These are phyloP conservation scores for Papilio glaucus DNA, from an alignment of 1,140 invertebrate species.

Conservation along the genomic window DNA sequence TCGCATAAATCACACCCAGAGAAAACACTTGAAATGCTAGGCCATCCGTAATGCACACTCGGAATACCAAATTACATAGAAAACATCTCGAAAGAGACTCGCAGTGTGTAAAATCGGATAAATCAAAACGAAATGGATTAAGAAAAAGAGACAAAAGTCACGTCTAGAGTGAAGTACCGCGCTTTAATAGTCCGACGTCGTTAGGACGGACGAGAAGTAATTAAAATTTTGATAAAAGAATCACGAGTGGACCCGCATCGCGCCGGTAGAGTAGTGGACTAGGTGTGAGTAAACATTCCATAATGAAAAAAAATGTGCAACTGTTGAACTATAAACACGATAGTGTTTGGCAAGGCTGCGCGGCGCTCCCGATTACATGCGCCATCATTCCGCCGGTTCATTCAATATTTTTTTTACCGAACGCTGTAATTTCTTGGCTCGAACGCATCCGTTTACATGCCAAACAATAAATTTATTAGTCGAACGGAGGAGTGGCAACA, in stretches of 20 bases:
- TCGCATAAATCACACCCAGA: constrained; percentile 60
- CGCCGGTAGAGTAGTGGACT: background rate
- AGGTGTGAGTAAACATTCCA: constrained; percentile 64
- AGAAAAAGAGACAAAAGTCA: constrained; percentile 67
- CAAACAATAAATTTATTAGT: constrained; percentile 84
- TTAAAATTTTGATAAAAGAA: constrained; percentile 75
- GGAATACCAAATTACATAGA: constrained; percentile 52
- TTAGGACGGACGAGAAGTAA: constrained; percentile 75
- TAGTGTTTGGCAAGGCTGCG: constrained; percentile 72
- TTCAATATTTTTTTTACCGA: constrained; percentile 82
- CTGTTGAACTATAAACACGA: constrained; percentile 74
- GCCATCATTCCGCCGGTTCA: constrained; percentile 77
- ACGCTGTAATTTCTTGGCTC: constrained; percentile 83
- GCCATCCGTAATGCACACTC: constrained; percentile 41
- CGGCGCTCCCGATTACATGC: constrained; percentile 68
- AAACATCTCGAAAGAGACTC: constrained; percentile 35
- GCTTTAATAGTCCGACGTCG: constrained; percentile 70
- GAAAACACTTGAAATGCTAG: constrained; percentile 61
- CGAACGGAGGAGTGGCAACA: constrained; percentile 79
- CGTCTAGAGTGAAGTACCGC: constrained; percentile 69
- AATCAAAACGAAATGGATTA: constrained; percentile 56
- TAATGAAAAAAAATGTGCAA: constrained; percentile 67
- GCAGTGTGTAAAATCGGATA: constrained; percentile 58
- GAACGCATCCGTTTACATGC: constrained; percentile 83
- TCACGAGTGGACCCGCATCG: constrained; percentile 35